These are phyloP conservation scores for Isoperla grammatica DNA, from an alignment of 2,888 invertebrate species.

Conservation along the genomic window DNA sequence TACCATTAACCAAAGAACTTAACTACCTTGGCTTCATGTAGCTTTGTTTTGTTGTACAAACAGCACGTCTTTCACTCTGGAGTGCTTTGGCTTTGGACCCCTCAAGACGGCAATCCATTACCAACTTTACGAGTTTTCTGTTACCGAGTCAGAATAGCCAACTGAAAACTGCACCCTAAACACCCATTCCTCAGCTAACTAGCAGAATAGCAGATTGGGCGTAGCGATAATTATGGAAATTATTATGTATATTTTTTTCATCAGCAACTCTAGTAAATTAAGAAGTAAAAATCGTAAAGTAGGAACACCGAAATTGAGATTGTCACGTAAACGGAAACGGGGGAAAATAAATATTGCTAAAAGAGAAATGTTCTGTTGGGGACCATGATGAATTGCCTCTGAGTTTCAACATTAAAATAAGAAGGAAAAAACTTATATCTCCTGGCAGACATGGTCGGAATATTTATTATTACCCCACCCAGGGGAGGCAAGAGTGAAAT, in stretches of 20 bases:
- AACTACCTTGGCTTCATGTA: too few relatives aligned
- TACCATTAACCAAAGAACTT: too few relatives aligned
- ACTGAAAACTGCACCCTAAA: background rate
- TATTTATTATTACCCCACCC: slow-evolving; percentile 25
- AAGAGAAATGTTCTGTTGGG: background rate
- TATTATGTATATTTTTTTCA: slow-evolving; percentile 10
- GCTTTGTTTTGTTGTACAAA: too few relatives aligned
- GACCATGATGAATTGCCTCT: slow-evolving; percentile 8
- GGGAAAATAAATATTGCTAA: slow-evolving; percentile 15
- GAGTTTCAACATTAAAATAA: background rate
- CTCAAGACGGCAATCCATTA: too few relatives aligned
- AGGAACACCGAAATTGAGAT: background rate
- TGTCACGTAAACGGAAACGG: slow-evolving; percentile 11
- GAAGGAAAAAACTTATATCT: slow-evolving; percentile 14
- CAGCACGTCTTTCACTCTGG: too few relatives aligned
- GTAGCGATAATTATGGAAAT: slow-evolving; percentile 16
- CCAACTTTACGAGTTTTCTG: too few relatives aligned
- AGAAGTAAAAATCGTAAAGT: slow-evolving; percentile 10
- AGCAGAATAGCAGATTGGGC: slow-evolving; percentile 9
- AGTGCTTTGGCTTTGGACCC: too few relatives aligned
- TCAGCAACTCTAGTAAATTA: slow-evolving; percentile 10
- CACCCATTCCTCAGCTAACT: slow-evolving; percentile 9
- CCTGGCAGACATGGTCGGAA: slow-evolving; percentile 16
- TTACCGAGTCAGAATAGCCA: too few relatives aligned
- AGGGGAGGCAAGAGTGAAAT: slow-evolving; percentile 6